Base-by-base conservation (phyloP, 2,888 invertebrate genomes). In the Mongoloraphidia duomilia region DNA sequence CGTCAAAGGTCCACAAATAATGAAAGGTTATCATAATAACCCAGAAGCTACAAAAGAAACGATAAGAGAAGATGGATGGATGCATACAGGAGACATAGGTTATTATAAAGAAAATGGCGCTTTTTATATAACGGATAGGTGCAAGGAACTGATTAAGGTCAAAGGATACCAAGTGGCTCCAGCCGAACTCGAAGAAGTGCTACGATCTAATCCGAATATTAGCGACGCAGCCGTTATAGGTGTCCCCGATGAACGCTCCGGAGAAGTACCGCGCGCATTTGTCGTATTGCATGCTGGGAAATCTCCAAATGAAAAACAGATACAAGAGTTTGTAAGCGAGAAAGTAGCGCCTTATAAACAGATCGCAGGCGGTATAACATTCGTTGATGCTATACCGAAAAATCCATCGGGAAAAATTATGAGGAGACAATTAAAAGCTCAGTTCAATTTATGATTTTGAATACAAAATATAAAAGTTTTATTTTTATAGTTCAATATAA, bases 221-320 rank as follows among this genome's bases (percentile, higher is more conserved):
- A 64, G 72, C 10, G 93, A 94, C 58, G 87, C 83, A 0, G 92
- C 85, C 0, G 91, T 94, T 0, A 72, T 92, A 51, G 91, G 90
- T 0, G 65, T 86, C 12, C 79, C 82, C 0, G 79, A 89, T 60
- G 66, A 71, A 0, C 63, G 66, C 9, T 71, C 70, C 36, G 91
- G 90, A 6, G 88, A 91, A 66, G 72, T 77, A 10, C 90, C 90
- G 0, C 76, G 77, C 59, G 90, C 87, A 0, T 84, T 81, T 56
- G 68, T 91, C 2, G 77, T 84, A 0, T 57, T 72, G 0, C 77
- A 77, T 53, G 61, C 69, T 26, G 68, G 65, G 41, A 51, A 34
- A 50, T 51, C 10, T 54, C 58, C 4, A 64, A 65, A 33, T 26
- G 48, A 43, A 43, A 17, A 42, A 9, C 37, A 42, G 11, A 34